Conservation (phyloP, 2,888 invertebrate species). For the Drosophila meridionalis region DNA sequence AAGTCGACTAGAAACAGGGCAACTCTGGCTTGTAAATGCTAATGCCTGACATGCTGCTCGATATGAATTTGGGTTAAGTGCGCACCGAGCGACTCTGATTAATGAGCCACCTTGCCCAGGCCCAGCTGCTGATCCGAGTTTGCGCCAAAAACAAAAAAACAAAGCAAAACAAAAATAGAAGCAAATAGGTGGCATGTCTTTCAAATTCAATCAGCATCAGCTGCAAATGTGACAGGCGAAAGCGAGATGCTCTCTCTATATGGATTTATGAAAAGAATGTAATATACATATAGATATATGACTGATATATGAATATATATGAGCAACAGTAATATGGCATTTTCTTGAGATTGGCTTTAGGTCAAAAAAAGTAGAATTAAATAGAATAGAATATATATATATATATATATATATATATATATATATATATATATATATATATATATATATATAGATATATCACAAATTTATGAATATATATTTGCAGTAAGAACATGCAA, state of each 20-base stretch:
- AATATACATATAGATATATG: not conserved
- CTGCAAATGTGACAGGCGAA: conserved; percentile 1
- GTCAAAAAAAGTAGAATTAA: too few relatives aligned
- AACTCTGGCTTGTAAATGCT: conserved; percentile 39
- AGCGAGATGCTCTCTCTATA: conserved; percentile 1
- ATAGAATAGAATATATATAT: too few relatives aligned
- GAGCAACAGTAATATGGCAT: too few relatives aligned
- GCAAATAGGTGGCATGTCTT: conserved; percentile 8
- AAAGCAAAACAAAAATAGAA: not conserved
- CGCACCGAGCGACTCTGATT: conserved; percentile 18
- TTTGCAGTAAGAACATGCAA: too few relatives aligned
- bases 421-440: too few relatives aligned
- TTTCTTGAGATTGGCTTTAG: too few relatives aligned
- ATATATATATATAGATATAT: too few relatives aligned
- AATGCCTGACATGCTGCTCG: conserved; percentile 45
- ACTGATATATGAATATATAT: too few relatives aligned
- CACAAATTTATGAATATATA: too few relatives aligned
- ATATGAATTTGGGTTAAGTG: conserved; percentile 58
- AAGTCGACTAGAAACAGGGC: conserved; percentile 31
- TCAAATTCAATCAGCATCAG: conserved; percentile 14
- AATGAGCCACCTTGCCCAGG: conserved; percentile 26
- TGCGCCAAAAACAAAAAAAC: not conserved
- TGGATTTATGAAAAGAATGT: not conserved
- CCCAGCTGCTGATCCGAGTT: conserved; percentile 4
- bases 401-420: too few relatives aligned